Evolutionary conservation across 2,113 vertebrate species (phyloP).

Genomic region (Orycteropus afer): DNA sequence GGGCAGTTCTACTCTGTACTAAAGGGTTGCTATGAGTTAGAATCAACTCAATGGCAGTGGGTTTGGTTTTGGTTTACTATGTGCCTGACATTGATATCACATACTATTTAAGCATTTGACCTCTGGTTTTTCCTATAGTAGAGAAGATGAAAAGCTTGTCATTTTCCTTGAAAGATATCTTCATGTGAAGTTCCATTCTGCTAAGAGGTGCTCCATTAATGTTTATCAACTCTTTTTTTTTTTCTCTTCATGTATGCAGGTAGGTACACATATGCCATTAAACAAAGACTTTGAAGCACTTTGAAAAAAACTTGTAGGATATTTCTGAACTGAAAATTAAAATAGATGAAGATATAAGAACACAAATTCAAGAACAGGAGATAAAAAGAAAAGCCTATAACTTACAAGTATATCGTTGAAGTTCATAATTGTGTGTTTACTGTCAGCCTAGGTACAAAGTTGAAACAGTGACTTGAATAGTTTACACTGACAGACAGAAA

Average conservation of each 20-base stretch:
- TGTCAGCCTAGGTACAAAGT: not conserved
- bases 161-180: constrained; percentile 6
- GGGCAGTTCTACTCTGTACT: too few relatives aligned
- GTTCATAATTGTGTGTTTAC: not conserved
- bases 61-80: too few relatives aligned
- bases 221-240: not conserved
- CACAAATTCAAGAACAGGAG: not conserved
- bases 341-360: not conserved
- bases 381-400: not conserved
- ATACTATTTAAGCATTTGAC: constrained; percentile 8
- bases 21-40: too few relatives aligned
- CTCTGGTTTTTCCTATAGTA: not conserved
- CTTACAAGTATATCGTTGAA: not conserved
- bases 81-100: not conserved
- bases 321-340: constrained; percentile 37
- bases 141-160: not conserved
- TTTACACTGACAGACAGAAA: not conserved
- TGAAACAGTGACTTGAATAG: not conserved
- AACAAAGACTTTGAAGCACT: not conserved
- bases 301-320: not conserved
- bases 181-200: not conserved
- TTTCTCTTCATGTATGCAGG: not conserved
- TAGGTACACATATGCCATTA: not conserved
- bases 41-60: too few relatives aligned
- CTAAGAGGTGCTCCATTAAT: not conserved